Percentiles rank a stretch among this genome's conserved stretches.
phyloP scores from a whole-genome alignment of 2,797 vertebrate genomes.

The Crenuchus spilurus region DNA sequence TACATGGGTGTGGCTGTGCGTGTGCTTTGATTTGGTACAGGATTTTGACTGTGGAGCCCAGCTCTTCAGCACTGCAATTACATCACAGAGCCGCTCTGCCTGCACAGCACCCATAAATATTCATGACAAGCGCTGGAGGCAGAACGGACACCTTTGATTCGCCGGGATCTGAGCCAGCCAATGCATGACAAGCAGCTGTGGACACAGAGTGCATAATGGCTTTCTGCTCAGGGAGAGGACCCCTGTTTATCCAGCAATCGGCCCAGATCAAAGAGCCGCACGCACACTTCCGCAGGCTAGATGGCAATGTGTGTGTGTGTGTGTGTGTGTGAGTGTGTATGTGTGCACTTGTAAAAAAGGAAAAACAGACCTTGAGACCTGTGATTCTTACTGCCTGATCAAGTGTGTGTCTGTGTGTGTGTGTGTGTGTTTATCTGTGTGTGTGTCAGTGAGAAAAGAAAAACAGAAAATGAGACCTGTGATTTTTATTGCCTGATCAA shows the following conservation, averaged over 20 bases:
- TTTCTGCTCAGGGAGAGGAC: slow-evolving; percentile 67
- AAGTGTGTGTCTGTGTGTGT: slow-evolving; percentile 37
- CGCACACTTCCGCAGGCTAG: slow-evolving; percentile 57
- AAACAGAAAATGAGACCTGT: too few species aligned
- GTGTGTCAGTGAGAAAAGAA: not conserved
- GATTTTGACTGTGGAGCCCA: slow-evolving; percentile 62
- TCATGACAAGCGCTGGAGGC: slow-evolving; percentile 70
- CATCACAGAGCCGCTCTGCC: slow-evolving; percentile 71
- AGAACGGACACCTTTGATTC: slow-evolving; percentile 74
- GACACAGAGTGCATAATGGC: slow-evolving; percentile 71
- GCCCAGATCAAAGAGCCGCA: slow-evolving; percentile 67
- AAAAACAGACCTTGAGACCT: not conserved
- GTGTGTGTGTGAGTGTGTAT: slow-evolving; percentile 28
- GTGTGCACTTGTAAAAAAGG: slow-evolving; percentile 2
- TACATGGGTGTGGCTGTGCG: slow-evolving; percentile 54
- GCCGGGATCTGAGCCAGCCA: slow-evolving; percentile 69
- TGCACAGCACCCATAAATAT: slow-evolving; percentile 73
- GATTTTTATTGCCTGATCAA: too few species aligned
- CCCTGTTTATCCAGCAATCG: slow-evolving; percentile 58
- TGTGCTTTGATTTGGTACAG: slow-evolving; percentile 45
- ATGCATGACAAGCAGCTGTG: slow-evolving; percentile 73
- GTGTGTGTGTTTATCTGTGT: not conserved
- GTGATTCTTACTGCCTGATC: slow-evolving; percentile 10
- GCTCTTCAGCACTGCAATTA: slow-evolving; percentile 71
- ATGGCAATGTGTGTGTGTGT: slow-evolving; percentile 50